Evolutionary conservation across 2,113 vertebrate species (phyloP).

Genomic region (Gallinago jamesoni): DNA sequence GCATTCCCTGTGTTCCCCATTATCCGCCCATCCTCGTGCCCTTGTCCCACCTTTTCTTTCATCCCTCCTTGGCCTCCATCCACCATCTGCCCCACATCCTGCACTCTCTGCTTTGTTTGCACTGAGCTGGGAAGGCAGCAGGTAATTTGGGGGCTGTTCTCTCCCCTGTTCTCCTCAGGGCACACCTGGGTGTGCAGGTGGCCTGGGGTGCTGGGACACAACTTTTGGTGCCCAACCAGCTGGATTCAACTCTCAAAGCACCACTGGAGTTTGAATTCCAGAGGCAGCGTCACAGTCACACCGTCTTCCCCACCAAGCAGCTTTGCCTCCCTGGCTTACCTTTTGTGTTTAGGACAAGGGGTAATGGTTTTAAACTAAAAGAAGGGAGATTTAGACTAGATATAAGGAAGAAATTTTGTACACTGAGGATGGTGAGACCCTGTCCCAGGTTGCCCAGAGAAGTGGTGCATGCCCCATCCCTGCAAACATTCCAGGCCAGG

Average conservation of each 20-base stretch:
- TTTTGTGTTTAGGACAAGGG: background rate
- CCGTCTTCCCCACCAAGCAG: background rate
- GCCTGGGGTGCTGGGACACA: background rate
- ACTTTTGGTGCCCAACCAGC: background rate
- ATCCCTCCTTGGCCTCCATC: background rate
- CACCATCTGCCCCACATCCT: background rate
- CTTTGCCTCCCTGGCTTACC: background rate
- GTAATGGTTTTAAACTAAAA: background rate
- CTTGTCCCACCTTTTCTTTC: background rate
- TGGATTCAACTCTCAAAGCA: background rate
- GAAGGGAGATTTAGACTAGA: background rate
- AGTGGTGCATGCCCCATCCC: background rate
- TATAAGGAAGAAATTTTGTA: background rate
- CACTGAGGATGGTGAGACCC: background rate
- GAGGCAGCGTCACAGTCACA: background rate
- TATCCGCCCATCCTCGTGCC: background rate
- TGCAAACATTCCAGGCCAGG: background rate
- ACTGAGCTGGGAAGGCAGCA: background rate
- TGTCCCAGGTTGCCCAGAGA: background rate
- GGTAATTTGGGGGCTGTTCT: background rate
- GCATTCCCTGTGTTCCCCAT: too few relatives aligned
- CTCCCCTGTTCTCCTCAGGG: fast-evolving
- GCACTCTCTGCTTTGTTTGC: background rate
- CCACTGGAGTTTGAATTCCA: background rate
- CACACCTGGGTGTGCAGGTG: background rate